phyloP scores from a whole-genome alignment of 1,140 invertebrate genomes.

The Eupristina koningsbergeri region DNA sequence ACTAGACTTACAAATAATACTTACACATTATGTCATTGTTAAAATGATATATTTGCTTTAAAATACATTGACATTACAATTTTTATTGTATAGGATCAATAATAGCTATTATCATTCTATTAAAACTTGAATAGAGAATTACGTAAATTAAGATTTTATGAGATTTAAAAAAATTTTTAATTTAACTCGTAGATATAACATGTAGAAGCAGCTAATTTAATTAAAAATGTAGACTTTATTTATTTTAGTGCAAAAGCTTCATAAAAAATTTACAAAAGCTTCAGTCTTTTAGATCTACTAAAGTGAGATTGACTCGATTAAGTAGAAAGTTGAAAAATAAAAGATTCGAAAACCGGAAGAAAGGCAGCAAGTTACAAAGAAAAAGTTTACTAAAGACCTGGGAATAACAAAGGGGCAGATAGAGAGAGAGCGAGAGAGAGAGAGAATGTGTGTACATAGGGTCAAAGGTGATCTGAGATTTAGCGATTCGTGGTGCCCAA shows the following conservation, averaged over 20 bases:
- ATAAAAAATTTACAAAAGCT: not conserved
- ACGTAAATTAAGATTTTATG: no score
- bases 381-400: not conserved
- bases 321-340: not conserved
- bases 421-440: not conserved
- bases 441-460: not conserved
- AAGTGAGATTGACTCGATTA: not conserved
- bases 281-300: not conserved
- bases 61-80: not conserved
- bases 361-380: not conserved
- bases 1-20: no score
- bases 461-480: slow-evolving; percentile 27
- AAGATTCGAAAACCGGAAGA: not conserved
- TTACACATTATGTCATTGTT: not conserved
- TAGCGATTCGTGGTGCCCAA: no score
- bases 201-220: not conserved
- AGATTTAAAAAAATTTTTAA: no score
- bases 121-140: not conserved
- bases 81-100: no score
- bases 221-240: not conserved
- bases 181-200: no score
- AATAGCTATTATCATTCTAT: not conserved
- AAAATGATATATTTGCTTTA: not conserved
- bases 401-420: no score
- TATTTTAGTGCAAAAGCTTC: not conserved